phyloP scores from a whole-genome alignment of 2,797 vertebrate species.

The Setipinna tenuifilis region DNA sequence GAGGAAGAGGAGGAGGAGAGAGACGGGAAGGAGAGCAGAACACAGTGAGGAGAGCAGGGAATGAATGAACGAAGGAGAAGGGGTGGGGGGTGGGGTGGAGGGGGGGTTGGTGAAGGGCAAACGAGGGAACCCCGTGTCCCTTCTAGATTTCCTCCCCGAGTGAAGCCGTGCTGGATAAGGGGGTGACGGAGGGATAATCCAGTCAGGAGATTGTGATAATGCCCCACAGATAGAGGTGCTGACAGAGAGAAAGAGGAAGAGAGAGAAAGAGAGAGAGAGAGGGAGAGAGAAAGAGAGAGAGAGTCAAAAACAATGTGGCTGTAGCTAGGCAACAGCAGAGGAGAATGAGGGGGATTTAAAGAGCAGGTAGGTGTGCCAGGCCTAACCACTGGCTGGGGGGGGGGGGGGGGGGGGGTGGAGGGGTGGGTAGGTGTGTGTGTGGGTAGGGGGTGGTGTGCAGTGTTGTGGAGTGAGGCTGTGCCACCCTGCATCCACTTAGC shows the following conservation, averaged over 20 bases:
- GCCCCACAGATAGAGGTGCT: conserved; percentile 67
- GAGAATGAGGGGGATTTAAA: conserved; percentile 58
- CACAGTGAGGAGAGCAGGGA: conserved; percentile 14
- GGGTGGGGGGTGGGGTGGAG: too few relatives aligned
- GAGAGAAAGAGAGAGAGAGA: conserved; percentile 46
- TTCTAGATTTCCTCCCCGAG: conserved; percentile 66
- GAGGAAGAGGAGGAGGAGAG: background rate
- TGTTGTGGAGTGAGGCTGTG: background rate
- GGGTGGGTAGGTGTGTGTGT: background rate
- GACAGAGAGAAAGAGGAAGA: conserved; percentile 6
- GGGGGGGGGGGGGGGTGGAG: background rate
- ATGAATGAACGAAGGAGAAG: conserved; percentile 61
- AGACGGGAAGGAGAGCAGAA: background rate
- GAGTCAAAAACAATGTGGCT: conserved; percentile 51
- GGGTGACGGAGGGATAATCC: conserved; percentile 74
- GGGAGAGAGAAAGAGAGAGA: conserved; percentile 42
- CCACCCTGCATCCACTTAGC: background rate
- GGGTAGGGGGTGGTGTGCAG: background rate
- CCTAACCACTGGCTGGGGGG: conserved; percentile 35
- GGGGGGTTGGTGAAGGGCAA: background rate
- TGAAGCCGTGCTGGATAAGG: conserved; percentile 71
- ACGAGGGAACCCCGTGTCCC: conserved; percentile 43
- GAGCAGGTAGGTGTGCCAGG: conserved; percentile 59
- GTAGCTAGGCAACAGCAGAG: conserved; percentile 72
- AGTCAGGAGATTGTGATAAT: conserved; percentile 76